A percentile compares a stretch with the other conserved stretches of the same genome.
Evolutionary conservation across 1,140 invertebrate species (phyloP).

Genomic region (Spodoptera frugiperda): DNA sequence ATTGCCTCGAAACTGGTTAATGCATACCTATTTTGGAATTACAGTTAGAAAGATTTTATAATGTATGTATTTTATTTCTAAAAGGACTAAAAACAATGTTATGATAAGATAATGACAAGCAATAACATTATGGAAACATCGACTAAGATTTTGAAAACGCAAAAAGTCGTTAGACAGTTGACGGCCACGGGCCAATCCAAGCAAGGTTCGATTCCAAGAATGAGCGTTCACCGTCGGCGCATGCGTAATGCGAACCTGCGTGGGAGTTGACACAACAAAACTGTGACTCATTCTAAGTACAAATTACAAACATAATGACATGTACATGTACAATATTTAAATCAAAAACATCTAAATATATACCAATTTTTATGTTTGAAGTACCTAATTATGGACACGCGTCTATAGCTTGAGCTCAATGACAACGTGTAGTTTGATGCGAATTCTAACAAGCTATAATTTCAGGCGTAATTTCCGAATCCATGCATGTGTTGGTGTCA

Average conservation of each 20-base stretch:
- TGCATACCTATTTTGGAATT: no score
- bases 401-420: not conserved
- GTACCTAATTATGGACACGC: not conserved
- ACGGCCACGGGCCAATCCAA: not conserved
- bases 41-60: no score
- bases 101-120: no score
- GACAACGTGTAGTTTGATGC: slow-evolving; percentile 6
- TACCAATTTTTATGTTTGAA: not conserved
- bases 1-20: no score
- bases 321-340: slow-evolving; percentile 1
- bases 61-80: no score
- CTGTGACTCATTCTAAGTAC: slow-evolving; percentile 52
- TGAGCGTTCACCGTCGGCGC: slow-evolving; percentile 48
- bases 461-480: slow-evolving; percentile 35
- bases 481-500: slow-evolving; percentile 40
- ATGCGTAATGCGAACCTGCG: slow-evolving; percentile 57
- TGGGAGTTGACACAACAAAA: slow-evolving; percentile 60
- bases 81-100: no score
- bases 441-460: slow-evolving; percentile 11
- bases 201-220: slow-evolving; percentile 51
- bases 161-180: not conserved
- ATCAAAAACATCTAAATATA: not conserved
- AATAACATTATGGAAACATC: no score
- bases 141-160: not conserved
- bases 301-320: slow-evolving; percentile 13